Conservation (phyloP, 2,797 vertebrate species). For the Muraenolepis orangiensis region DNA sequence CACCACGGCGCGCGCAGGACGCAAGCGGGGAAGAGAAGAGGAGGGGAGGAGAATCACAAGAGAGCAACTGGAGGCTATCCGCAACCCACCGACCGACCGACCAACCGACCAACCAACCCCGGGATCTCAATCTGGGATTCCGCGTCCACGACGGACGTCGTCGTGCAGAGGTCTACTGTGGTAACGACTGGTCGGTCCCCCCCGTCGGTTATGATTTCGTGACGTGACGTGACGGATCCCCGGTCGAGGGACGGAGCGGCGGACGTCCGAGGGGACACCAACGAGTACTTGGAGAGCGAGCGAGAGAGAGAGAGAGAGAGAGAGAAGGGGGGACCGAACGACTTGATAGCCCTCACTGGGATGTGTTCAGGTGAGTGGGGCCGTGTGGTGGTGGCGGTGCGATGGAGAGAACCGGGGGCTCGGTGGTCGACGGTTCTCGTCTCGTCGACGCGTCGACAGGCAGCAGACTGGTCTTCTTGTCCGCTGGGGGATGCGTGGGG, state of each 20-base stretch:
- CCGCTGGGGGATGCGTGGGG: not conserved
- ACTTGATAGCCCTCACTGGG: not conserved
- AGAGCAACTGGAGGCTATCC: constrained; percentile 11
- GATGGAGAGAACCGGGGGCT: no score
- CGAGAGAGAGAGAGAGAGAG: no score
- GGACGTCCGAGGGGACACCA: not conserved
- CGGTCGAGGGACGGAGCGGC: not conserved
- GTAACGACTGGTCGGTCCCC: no score
- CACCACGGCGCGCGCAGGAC: constrained; percentile 66
- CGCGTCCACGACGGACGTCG: no score
- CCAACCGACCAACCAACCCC: no score
- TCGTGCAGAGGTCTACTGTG: no score
- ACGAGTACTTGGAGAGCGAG: not conserved
- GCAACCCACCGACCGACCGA: no score
- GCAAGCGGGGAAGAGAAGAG: constrained; percentile 61
- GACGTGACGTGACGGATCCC: not conserved
- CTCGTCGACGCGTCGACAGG: no score
- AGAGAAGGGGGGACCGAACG: not conserved
- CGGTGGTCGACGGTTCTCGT: no score
- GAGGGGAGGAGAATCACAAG: constrained; percentile 63
- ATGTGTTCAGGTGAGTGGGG: not conserved
- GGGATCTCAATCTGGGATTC: not conserved
- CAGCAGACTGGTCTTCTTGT: not conserved
- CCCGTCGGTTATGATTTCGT: not conserved
- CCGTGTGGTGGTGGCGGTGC: not conserved